Percentiles rank a stretch among this genome's conserved stretches.
phyloP scores from a whole-genome alignment of 92 coral and sea anemone genomes.

The Parazoanthus swiftii region DNA sequence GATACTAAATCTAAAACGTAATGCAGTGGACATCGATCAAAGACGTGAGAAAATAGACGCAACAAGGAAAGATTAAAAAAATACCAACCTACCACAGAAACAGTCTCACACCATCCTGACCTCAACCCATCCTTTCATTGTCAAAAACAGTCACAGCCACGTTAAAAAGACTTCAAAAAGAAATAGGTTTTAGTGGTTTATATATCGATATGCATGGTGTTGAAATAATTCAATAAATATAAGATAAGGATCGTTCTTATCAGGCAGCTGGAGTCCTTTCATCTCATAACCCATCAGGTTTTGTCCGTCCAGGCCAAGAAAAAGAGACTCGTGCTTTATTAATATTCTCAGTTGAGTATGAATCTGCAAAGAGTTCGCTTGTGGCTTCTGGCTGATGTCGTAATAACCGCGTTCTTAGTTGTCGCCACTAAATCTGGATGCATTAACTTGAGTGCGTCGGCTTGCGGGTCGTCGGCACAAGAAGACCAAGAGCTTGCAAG shows the following conservation, averaged over 20 bases:
- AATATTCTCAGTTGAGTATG: not conserved
- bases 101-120: too few relatives aligned
- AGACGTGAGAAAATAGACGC: too few relatives aligned
- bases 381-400: not conserved
- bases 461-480: not conserved
- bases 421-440: not conserved
- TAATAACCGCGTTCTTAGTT: not conserved
- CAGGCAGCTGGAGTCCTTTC: not conserved
- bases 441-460: not conserved
- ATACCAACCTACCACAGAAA: not conserved
- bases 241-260: conserved; percentile 21
- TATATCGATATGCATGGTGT: not conserved
- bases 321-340: not conserved
- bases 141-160: not conserved
- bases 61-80: too few relatives aligned
- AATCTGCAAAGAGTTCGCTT: not conserved
- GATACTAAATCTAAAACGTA: too few relatives aligned
- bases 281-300: not conserved
- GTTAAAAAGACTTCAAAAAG: not conserved
- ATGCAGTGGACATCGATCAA: too few relatives aligned
- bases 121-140: not conserved
- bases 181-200: not conserved
- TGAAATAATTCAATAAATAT: conserved; percentile 1
- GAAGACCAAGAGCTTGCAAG: not conserved
- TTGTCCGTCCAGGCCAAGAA: not conserved